Evolutionary conservation across 2,797 vertebrate species (phyloP), one percentile per base, ranked within the genome.

Genomic region (Borostomias antarcticus): DNA sequence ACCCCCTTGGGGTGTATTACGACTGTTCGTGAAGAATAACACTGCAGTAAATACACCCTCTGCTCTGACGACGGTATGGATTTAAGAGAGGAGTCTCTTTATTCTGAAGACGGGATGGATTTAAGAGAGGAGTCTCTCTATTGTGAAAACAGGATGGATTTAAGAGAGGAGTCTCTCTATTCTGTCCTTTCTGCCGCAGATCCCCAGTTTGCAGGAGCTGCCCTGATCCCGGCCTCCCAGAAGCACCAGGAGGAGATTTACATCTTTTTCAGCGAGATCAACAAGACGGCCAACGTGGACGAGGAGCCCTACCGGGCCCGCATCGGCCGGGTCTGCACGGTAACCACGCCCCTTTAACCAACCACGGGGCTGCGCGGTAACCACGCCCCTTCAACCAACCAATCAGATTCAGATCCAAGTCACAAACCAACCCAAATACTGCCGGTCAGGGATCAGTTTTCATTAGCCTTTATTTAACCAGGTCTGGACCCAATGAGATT

Each of bases 191-290:
- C 32, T 60, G 54, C 11, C 54, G 0, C 74, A 94, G 93, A 89
- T 74, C 90, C 93, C 0, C 89, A 93, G 76, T 94, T 94, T 78
- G 91, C 91, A 0, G 92, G 93, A 0, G 92, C 91, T 0, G 86
- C 92, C 29, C 66, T 93, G 4, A 90, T 94, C 62, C 91, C 90
- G 0, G 84, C 90, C 0, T 57, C 75, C 0, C 57, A 79, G 0
- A 89, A 87, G 68, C 70, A 64, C 70, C 91, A 91, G 68, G 90
- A 93, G 35, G 93, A 94, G 80, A 90, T 94, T 35, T 94, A 93
- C 73, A 93, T 94, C 85, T 93, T 94, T 85, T 94, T 94, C 85
- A 94, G 89, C 0, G 93, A 94, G 76, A 23, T 91, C 76, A 94
- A 94, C 87, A 89, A 86, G 52, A 89, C 91, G 0, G 88, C 89